Evolutionary conservation across 1,140 invertebrate species (phyloP).

Genomic region (Oryctes rhinoceros): DNA sequence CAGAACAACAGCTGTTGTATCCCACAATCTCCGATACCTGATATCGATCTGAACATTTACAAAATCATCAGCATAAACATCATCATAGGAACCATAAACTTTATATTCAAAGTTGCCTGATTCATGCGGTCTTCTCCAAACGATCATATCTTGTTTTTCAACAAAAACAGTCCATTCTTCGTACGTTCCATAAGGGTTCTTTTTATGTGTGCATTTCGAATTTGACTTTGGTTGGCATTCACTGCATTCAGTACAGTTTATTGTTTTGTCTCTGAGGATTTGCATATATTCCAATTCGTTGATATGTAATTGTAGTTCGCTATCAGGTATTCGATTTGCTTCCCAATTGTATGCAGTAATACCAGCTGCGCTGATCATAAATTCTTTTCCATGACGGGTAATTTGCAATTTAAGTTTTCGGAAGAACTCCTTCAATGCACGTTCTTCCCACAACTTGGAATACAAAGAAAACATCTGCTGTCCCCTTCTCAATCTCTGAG

Average conservation of each 20-base stretch:
- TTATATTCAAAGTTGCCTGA: slow-evolving; percentile 82
- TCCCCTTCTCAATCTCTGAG: slow-evolving; percentile 68
- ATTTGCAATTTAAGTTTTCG: slow-evolving; percentile 62
- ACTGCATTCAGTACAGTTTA: slow-evolving; percentile 50
- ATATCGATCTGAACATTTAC: slow-evolving; percentile 83
- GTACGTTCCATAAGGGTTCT: slow-evolving; percentile 58
- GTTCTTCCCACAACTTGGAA: slow-evolving; percentile 69
- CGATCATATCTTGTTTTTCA: slow-evolving; percentile 79
- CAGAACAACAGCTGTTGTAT: slow-evolving; percentile 77
- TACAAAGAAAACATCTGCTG: slow-evolving; percentile 72
- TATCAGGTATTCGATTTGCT: slow-evolving; percentile 63
- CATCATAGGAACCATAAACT: slow-evolving; percentile 83
- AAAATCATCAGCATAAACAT: slow-evolving; percentile 82
- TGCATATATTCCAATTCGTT: slow-evolving; percentile 65
- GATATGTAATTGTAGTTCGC: slow-evolving; percentile 63
- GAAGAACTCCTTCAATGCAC: slow-evolving; percentile 65
- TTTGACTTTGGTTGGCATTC: neutral
- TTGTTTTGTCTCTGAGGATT: slow-evolving; percentile 65
- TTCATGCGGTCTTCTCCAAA: slow-evolving; percentile 79
- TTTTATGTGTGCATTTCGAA: slow-evolving; percentile 65
- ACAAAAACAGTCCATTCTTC: slow-evolving; percentile 81
- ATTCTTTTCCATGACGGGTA: slow-evolving; percentile 59
- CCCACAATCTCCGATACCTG: slow-evolving; percentile 81
- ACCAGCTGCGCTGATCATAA: slow-evolving; percentile 62
- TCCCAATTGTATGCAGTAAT: slow-evolving; percentile 67